These are phyloP conservation scores for Henricia sp. DNA, from an alignment of 53 echinoderm and acorn worm species.

Conservation along the genomic window DNA sequence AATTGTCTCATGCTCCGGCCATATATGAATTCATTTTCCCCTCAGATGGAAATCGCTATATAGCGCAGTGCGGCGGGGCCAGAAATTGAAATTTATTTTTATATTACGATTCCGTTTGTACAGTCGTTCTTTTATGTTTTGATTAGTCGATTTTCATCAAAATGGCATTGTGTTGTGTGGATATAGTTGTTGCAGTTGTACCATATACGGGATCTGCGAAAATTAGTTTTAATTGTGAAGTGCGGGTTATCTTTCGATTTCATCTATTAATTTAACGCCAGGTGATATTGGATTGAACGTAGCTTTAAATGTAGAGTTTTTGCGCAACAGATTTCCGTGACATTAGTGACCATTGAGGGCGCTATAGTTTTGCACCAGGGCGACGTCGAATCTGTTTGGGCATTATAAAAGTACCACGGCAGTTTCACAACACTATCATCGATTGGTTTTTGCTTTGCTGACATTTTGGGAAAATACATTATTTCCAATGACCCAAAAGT, in stretches of 20 bases:
- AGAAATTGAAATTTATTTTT: too few relatives aligned
- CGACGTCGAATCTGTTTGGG: too few relatives aligned
- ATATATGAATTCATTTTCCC: constrained; percentile 7
- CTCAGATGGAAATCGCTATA: constrained; percentile 26
- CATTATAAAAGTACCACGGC: too few relatives aligned
- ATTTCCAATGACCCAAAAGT: too few relatives aligned
- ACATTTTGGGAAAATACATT: too few relatives aligned
- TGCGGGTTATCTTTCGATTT: constrained; percentile 1
- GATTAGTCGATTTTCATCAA: constrained; percentile 38
- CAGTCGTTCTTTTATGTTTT: constrained; percentile 6
- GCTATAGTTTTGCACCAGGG: constrained; percentile 1
- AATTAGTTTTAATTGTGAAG: constrained; percentile 31
- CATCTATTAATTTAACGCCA: constrained; percentile 14
- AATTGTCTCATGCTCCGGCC: constrained; percentile 19
- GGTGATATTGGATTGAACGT: not conserved
- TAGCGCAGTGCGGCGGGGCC: constrained; percentile 27
- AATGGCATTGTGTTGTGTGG: constrained; percentile 19
- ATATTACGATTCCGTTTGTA: constrained; percentile 49
- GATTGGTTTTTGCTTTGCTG: too few relatives aligned
- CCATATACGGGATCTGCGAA: constrained; percentile 17
- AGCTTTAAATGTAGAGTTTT: too few relatives aligned
- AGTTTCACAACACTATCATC: too few relatives aligned
- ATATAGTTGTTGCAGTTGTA: constrained; percentile 34
- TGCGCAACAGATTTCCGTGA: too few relatives aligned
- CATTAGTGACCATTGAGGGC: constrained; percentile 32